phyloP scores from a whole-genome alignment of 2,888 invertebrate species.

The Drosophila peninsularis region DNA sequence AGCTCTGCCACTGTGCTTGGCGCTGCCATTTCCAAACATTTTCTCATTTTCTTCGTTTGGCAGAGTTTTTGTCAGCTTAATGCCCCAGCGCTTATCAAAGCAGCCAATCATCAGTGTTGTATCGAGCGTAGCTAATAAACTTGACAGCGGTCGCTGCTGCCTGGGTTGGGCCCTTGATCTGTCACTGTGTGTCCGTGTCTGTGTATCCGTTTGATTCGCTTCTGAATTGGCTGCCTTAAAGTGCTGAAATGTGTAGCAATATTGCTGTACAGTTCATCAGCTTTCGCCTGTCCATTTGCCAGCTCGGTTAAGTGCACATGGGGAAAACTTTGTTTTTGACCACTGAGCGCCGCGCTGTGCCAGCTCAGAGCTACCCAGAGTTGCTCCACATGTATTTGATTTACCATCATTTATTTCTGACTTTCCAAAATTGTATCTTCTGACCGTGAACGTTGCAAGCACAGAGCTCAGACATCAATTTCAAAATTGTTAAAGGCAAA shows the following conservation, averaged over 20 bases:
- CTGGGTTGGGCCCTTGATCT: slow-evolving; percentile 5
- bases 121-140: slow-evolving; percentile 72
- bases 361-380: slow-evolving; percentile 52
- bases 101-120: slow-evolving; percentile 77
- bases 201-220: background rate
- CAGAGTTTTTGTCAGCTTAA: slow-evolving; percentile 75
- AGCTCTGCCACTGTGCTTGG: slow-evolving; percentile 8
- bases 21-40: slow-evolving; percentile 23
- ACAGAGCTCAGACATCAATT: slow-evolving; percentile 35
- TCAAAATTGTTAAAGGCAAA: slow-evolving; percentile 52
- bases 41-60: slow-evolving; percentile 56
- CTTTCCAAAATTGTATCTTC: slow-evolving; percentile 17
- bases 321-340: slow-evolving; percentile 46
- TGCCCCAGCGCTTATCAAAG: slow-evolving; percentile 70
- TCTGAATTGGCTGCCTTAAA: slow-evolving; percentile 29
- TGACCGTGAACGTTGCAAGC: slow-evolving; percentile 2
- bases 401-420: slow-evolving; percentile 25
- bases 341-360: slow-evolving; percentile 48
- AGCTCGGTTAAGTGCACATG: slow-evolving; percentile 64
- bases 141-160: slow-evolving; percentile 41
- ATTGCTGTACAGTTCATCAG: slow-evolving; percentile 43
- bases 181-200: background rate
- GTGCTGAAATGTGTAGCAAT: slow-evolving; percentile 45
- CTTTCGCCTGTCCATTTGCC: slow-evolving; percentile 28
- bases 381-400: slow-evolving; percentile 11